Percentiles rank a stretch among this genome's conserved stretches.
These are phyloP conservation scores for Panurus biarmicus DNA, from an alignment of 2,113 vertebrate genomes.

Conservation along the genomic window DNA sequence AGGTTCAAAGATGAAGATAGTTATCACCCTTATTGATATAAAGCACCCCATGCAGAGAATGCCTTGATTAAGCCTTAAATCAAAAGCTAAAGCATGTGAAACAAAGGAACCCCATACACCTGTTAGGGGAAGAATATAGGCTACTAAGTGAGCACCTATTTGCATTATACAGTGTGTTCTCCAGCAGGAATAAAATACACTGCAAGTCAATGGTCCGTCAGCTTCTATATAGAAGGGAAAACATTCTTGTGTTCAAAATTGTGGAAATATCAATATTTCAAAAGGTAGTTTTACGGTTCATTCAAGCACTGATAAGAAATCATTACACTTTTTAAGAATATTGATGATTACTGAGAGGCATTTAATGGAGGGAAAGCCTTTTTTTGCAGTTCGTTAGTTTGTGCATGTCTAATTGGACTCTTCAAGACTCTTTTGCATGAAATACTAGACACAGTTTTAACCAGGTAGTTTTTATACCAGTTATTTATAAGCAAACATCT, in stretches of 20 bases:
- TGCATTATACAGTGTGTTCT: not conserved
- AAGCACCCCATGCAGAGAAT: not conserved
- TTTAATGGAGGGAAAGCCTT: constrained; percentile 73
- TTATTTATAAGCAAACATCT: not conserved
- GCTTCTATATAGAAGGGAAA: constrained; percentile 57
- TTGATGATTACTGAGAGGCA: constrained; percentile 65
- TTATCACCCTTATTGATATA: not conserved
- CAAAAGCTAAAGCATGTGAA: not conserved
- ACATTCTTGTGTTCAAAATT: constrained; percentile 66
- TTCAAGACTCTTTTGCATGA: constrained; percentile 67
- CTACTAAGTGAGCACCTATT: not conserved
- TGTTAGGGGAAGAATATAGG: not conserved
- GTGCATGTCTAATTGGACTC: constrained; percentile 73
- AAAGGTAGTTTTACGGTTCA: constrained; percentile 78
- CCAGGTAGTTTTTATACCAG: not conserved
- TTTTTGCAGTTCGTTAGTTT: constrained; percentile 71
- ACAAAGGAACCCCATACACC: not conserved
- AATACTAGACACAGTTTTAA: constrained; percentile 63
- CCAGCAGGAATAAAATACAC: not conserved
- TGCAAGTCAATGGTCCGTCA: constrained; percentile 52
- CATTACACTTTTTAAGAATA: constrained; percentile 75
- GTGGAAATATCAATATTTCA: constrained; percentile 80
- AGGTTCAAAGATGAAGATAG: not conserved
- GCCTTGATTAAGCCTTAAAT: constrained; percentile 11
- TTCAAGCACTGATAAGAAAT: constrained; percentile 76